These are phyloP conservation scores for Drosophila prosaltans DNA, from an alignment of 1,140 invertebrate genomes.

Conservation along the genomic window DNA sequence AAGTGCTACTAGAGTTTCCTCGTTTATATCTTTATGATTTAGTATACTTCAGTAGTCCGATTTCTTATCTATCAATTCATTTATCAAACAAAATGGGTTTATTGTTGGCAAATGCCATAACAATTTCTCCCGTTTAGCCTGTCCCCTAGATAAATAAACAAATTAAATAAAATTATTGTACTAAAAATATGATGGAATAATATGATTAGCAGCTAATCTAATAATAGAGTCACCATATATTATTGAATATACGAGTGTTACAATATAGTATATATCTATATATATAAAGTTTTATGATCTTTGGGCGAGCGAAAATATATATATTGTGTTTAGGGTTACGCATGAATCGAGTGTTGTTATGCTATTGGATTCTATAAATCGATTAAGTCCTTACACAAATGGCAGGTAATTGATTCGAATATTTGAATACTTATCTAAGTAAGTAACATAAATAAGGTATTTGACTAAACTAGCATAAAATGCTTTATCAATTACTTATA, in stretches of 20 bases:
- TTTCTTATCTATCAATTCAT: slow-evolving; percentile 67
- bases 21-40: slow-evolving; percentile 70
- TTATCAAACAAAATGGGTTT: slow-evolving; percentile 78
- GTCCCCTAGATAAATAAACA: slow-evolving; percentile 73
- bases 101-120: slow-evolving; percentile 48
- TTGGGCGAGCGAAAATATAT: background rate
- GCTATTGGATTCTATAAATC: background rate
- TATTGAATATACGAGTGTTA: slow-evolving; percentile 22
- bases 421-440: no score
- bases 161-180: slow-evolving; percentile 79
- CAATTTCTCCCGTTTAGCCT: slow-evolving; percentile 15
- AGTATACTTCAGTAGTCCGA: slow-evolving; percentile 51
- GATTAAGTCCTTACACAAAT: background rate
- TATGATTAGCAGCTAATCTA: slow-evolving; percentile 45
- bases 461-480: no score
- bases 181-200: slow-evolving; percentile 69
- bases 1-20: slow-evolving; percentile 11
- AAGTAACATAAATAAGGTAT: no score
- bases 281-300: slow-evolving; percentile 6
- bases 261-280: background rate
- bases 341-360: background rate
- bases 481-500: no score
- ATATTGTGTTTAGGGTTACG: background rate
- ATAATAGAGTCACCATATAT: slow-evolving; percentile 19
- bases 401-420: no score